Evolutionary conservation across 2,113 vertebrate species (phyloP).

Genomic region (Nothobranchius kuhntae): DNA sequence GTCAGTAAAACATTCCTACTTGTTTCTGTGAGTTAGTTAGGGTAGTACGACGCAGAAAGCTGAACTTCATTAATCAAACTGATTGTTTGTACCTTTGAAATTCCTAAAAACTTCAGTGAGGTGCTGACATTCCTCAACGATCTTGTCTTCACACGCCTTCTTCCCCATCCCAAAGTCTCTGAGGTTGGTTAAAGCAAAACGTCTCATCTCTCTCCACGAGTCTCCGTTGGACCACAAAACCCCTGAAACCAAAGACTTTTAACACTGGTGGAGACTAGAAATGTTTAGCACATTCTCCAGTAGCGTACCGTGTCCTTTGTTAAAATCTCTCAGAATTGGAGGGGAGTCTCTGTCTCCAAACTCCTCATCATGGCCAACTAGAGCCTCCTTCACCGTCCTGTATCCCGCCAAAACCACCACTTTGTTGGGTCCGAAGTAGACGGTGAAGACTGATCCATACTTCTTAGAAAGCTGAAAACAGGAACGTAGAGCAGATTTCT

Average conservation of each 20-base stretch:
- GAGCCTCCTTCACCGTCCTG: slow-evolving; percentile 57
- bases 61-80: background rate
- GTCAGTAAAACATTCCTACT: no score
- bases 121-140: slow-evolving; percentile 37
- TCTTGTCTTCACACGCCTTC: slow-evolving; percentile 53
- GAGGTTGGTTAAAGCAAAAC: slow-evolving; percentile 52
- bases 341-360: background rate
- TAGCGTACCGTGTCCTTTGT: slow-evolving; percentile 20
- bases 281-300: background rate
- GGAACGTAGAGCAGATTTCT: no score
- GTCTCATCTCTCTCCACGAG: slow-evolving; percentile 60
- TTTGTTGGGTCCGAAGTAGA: slow-evolving; percentile 45
- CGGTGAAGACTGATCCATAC: slow-evolving; percentile 53
- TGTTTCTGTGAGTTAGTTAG: no score
- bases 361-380: slow-evolving; percentile 8
- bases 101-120: slow-evolving; percentile 31
- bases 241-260: slow-evolving; percentile 13
- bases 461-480: slow-evolving; percentile 27
- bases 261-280: no score
- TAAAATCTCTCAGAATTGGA: rapidly evolving
- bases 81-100: slow-evolving; percentile 21
- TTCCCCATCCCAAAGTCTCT: slow-evolving; percentile 67
- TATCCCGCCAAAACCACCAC: slow-evolving; percentile 58
- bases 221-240: slow-evolving; percentile 43
- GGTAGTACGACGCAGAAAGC: no score